Percentiles rank a stretch among this genome's conserved stretches.
Conservation (phyloP, 2,113 vertebrate genomes). For the Oxygymnocypris stewartii region DNA sequence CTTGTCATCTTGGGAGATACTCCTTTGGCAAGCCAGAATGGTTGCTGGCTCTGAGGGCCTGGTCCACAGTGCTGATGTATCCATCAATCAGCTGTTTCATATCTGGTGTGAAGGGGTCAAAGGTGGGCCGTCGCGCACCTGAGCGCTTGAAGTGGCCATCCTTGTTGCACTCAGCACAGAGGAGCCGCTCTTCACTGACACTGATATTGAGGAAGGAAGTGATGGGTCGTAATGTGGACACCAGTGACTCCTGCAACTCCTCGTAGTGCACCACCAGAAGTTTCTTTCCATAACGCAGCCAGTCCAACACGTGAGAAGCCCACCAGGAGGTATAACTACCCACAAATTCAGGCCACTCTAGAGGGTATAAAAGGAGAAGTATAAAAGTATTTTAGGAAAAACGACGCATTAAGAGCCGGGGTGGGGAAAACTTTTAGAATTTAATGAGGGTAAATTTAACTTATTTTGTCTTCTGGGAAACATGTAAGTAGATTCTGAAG, state of each 20-base stretch:
- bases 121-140: constrained; percentile 69
- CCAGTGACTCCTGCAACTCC: constrained; percentile 77
- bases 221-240: constrained; percentile 78
- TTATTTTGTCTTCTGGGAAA: too few relatives aligned
- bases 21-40: constrained; percentile 81
- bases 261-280: constrained; percentile 84
- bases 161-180: constrained; percentile 85
- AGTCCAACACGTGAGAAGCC: constrained; percentile 86
- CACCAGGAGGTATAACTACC: constrained; percentile 87
- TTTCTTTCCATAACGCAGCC: constrained; percentile 80
- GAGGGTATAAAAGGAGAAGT: neutral
- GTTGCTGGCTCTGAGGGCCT: constrained; percentile 78
- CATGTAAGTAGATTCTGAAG: too few relatives aligned
- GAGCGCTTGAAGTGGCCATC: constrained; percentile 84
- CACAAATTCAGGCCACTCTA: constrained; percentile 89
- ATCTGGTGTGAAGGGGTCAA: constrained; percentile 83
- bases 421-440: too few relatives aligned
- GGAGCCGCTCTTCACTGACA: constrained; percentile 78
- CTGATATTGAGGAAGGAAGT: constrained; percentile 80
- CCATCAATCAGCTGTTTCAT: constrained; percentile 83
- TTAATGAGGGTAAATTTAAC: too few relatives aligned
- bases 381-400: too few relatives aligned
- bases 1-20: constrained; percentile 84
- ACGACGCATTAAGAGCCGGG: too few relatives aligned
- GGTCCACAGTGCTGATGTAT: constrained; percentile 82